These are phyloP conservation scores for Mystacornis crossleyi DNA, from an alignment of 2,113 vertebrate genomes.

Conservation along the genomic window DNA sequence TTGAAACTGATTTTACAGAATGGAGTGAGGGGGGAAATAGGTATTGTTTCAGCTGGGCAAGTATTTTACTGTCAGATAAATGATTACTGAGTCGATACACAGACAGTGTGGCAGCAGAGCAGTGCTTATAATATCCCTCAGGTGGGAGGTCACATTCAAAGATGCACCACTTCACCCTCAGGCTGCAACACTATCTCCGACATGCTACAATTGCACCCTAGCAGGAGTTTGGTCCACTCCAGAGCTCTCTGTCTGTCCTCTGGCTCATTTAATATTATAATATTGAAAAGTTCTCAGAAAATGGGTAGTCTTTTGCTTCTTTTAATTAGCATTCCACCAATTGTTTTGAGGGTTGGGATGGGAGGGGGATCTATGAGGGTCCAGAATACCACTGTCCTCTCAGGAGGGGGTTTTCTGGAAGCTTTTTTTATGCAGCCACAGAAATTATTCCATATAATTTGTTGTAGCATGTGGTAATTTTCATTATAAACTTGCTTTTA, in stretches of 20 bases:
- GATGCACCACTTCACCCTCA: not conserved
- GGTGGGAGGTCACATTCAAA: not conserved
- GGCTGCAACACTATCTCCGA: not conserved
- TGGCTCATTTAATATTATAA: not conserved
- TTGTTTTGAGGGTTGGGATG: not conserved
- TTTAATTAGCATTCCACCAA: not conserved
- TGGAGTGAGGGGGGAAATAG: not conserved
- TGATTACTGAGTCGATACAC: not conserved
- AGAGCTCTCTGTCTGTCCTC: not conserved
- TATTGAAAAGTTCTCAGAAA: not conserved
- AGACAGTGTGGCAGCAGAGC: not conserved
- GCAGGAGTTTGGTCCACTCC: not conserved
- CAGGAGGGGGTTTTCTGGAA: not conserved
- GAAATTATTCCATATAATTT: not conserved
- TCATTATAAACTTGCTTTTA: slow-evolving; percentile 4
- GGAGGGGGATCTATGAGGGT: not conserved
- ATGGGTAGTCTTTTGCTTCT: not conserved
- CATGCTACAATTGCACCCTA: not conserved
- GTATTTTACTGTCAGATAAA: not conserved
- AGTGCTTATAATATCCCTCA: not conserved
- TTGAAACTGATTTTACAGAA: not conserved
- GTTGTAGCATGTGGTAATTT: not conserved
- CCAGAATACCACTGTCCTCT: not conserved
- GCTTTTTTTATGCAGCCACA: not conserved
- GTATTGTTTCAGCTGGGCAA: not conserved